Base-by-base conservation (phyloP, 2,113 vertebrate species). In the Oxyura jamaicensis region DNA sequence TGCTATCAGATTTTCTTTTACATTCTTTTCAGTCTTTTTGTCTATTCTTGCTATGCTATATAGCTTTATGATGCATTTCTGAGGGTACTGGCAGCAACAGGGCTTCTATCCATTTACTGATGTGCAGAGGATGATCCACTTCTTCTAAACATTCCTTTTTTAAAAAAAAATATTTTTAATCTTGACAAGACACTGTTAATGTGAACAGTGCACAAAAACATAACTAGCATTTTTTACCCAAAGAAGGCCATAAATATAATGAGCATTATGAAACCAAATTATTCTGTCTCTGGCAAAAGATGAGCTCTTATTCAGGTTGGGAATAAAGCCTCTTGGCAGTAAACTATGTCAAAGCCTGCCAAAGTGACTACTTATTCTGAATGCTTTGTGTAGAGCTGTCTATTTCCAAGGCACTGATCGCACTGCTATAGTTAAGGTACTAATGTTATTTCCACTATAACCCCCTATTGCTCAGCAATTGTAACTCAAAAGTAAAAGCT, bases 231-330 rank as follows among this genome's bases (percentile, higher is more conserved):
- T 93, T 81, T 97, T 97, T 97, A 97, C 95, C 98, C 98, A 97
- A 96, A 98, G 96, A 98, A 97, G 97, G 97, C 93, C 94, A 90
- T 97, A 96, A 96, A 96, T 94, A 97, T 96, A 91, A 96, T 5
- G 69, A 95, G 50, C 91, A 71, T 93, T 92, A 94, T 78, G 90
- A 96, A 97, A 96, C 59, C 86, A 83, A 94, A 96, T 95, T 88
- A 62, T 69, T 85, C 76, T 52, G 72, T 86, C 83, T 94, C 95
- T 97, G 96, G 95, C 88, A 97, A 93, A 94, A 87, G 88, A 97
- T 56, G 88, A 94, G 88, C 83, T 58, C 85, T 94, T 95, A 41
- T 83, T 79, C 93, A 97, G 96, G 96, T 97, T 82, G 83, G 63
- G 78, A 98, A 96, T 88, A 96, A 95, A 96, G 86, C 71, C 86